Percentiles rank a stretch among this genome's conserved stretches.
Conservation (phyloP, 2,113 vertebrate species). For the Neopipo cinnamomea region DNA sequence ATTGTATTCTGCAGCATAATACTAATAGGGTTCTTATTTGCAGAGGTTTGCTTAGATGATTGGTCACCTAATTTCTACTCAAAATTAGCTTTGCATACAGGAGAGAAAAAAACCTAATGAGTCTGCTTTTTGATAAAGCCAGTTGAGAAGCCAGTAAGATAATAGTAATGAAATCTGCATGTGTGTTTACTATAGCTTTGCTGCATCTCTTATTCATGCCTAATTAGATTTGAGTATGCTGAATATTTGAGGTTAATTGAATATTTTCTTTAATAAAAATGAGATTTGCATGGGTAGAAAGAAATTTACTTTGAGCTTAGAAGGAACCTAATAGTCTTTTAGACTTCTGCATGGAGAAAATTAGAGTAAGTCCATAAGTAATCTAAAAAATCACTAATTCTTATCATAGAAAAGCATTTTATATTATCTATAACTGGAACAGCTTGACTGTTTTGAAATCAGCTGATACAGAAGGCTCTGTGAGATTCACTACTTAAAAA, state of each 20-base stretch:
- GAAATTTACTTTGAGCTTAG: slow-evolving; percentile 55
- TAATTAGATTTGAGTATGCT: slow-evolving; percentile 63
- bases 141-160: slow-evolving; percentile 36
- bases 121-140: slow-evolving; percentile 46
- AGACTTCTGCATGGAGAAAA: slow-evolving; percentile 35
- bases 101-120: background rate
- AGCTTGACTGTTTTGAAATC: background rate
- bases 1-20: background rate
- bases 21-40: background rate
- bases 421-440: slow-evolving; percentile 30
- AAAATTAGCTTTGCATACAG: slow-evolving; percentile 23
- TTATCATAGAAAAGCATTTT: slow-evolving; percentile 48
- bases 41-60: background rate
- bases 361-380: slow-evolving; percentile 29
- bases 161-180: slow-evolving; percentile 55
- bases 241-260: slow-evolving; percentile 71
- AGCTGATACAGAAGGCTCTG: background rate
- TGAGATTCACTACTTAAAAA: slow-evolving; percentile 25
- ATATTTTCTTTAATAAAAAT: slow-evolving; percentile 75
- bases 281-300: slow-evolving; percentile 56
- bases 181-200: slow-evolving; percentile 62
- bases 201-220: slow-evolving; percentile 53
- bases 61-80: slow-evolving; percentile 28
- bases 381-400: slow-evolving; percentile 56
- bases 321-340: slow-evolving; percentile 51